Evolutionary conservation across 2,888 invertebrate genomes (phyloP), one percentile per base, ranked within the genome.

Genomic region (Ophion obscuratus): DNA sequence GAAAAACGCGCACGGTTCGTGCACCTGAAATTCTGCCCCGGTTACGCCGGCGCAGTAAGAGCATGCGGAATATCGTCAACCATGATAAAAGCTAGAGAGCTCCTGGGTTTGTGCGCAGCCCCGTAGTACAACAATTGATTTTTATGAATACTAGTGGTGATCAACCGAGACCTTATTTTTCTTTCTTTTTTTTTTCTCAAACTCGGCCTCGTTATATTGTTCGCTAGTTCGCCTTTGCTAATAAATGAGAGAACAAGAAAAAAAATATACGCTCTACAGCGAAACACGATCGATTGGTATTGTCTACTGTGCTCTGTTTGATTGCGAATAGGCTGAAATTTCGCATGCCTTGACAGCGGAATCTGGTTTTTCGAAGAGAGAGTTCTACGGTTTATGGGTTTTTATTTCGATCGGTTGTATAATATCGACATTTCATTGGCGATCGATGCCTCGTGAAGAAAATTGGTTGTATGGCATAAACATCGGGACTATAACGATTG

Each of bases 21-120:
- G 68, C 59, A 74, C 81, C 66, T 74, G 53, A 53, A 64, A 82
- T 27, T 75, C 24, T 64, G 64, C 76, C 71, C 71, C 27, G 57
- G 31, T 82, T 82, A 57, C 27, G 53, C n/a, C 40, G 36, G 64
- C 64, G 44, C 44, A 47, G 64, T 64, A 66, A 66, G 61, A 61
- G 73, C 77, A 59, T 57, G 76, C 31, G 17, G 9, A 73, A 78
- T 64, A 66, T 36, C 44, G 71, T 66, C 70, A 53, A 57, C 62
- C 20, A 53, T 27, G 59, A 64, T 53, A 47, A 77, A 53, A 24
- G 31, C 31, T 0, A 66, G 64, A 75, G 27, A 62, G 44, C 47
- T 66, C 71, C 53, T 44, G 10, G 14, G 57, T 40, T 40, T 36
- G 14, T 75, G 81, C 20, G 44, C 31, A 44, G 40, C n/a, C 62